Percentiles rank a stretch among this genome's conserved stretches.
Evolutionary conservation across 2,888 invertebrate genomes (phyloP).

Genomic region (Dione vanillae): DNA sequence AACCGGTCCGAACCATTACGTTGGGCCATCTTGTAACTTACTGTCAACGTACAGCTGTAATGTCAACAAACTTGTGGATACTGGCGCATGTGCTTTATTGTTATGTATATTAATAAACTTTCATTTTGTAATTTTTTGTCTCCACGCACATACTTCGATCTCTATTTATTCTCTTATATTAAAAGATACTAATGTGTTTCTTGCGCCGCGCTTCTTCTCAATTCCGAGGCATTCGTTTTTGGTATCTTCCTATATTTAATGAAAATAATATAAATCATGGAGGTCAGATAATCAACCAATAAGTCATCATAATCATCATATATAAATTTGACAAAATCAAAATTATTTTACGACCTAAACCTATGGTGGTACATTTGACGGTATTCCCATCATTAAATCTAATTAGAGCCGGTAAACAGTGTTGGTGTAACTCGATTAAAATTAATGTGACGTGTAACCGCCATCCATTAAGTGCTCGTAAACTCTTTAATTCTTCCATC

Average conservation of each 20-base stretch:
- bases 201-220: too few species aligned
- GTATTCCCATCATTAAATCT: conserved; percentile 6
- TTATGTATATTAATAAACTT: not conserved
- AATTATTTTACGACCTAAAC: not conserved
- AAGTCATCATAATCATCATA: too few species aligned
- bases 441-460: conserved; percentile 27
- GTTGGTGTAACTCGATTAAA: conserved; percentile 26
- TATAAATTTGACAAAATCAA: not conserved
- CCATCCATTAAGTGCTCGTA: conserved; percentile 35
- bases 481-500: conserved; percentile 35
- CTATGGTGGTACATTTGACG: not conserved
- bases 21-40: conserved; percentile 1
- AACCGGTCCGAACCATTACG: conserved; percentile 2
- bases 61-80: not conserved
- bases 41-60: conserved; percentile 15
- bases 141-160: not conserved
- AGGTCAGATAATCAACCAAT: too few species aligned
- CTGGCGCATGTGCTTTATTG: conserved; percentile 10
- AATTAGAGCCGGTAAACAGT: conserved; percentile 26
- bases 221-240: too few species aligned
- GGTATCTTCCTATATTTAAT: too few species aligned
- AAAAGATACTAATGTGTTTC: too few species aligned
- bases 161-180: too few species aligned
- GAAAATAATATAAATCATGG: not conserved
- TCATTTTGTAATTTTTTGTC: not conserved